A percentile compares a stretch with the other conserved stretches of the same genome.
Evolutionary conservation across 2,113 vertebrate genomes (phyloP).

Genomic region (Hippoglossus stenolepis): DNA sequence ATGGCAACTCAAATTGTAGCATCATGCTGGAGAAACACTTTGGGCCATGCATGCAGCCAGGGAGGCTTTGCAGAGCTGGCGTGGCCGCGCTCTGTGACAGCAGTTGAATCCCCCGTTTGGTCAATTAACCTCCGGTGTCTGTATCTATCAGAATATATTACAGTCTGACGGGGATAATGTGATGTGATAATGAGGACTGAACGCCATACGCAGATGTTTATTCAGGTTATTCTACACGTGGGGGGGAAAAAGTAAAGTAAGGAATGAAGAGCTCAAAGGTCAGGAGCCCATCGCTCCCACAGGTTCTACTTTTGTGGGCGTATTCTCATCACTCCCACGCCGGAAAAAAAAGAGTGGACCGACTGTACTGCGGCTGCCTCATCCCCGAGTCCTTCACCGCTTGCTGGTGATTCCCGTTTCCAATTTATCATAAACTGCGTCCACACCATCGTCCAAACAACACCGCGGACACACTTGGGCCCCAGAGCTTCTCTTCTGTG

Average conservation of each 20-base stretch:
- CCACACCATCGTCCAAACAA: conserved; percentile 65
- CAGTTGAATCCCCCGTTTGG: conserved; percentile 61
- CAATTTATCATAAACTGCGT: conserved; percentile 70
- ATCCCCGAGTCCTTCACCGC: conserved; percentile 51
- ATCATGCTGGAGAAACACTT: conserved; percentile 74
- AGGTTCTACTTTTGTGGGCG: not conserved
- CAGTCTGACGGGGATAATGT: not conserved
- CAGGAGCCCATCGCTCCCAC: not conserved
- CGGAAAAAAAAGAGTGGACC: conserved; percentile 35
- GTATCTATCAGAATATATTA: conserved; percentile 20
- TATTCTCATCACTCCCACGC: conserved; percentile 35
- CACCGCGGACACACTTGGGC: conserved; percentile 27
- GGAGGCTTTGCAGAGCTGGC: conserved; percentile 36
- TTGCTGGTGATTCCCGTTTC: conserved; percentile 54
- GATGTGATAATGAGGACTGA: conserved; percentile 4
- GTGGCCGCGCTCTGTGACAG: conserved; percentile 24
- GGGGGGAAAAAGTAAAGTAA: not conserved
- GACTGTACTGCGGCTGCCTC: conserved; percentile 31
- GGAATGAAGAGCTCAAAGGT: conserved; percentile 6
- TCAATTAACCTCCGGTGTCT: conserved; percentile 56
- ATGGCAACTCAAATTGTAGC: conserved; percentile 81
- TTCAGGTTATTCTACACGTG: not conserved
- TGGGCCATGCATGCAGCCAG: conserved; percentile 51
- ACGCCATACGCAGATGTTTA: not conserved
- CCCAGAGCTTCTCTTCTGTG: conserved; percentile 42